These are phyloP conservation scores for Pteropus alecto DNA, from an alignment of 2,113 vertebrate genomes.

Conservation along the genomic window DNA sequence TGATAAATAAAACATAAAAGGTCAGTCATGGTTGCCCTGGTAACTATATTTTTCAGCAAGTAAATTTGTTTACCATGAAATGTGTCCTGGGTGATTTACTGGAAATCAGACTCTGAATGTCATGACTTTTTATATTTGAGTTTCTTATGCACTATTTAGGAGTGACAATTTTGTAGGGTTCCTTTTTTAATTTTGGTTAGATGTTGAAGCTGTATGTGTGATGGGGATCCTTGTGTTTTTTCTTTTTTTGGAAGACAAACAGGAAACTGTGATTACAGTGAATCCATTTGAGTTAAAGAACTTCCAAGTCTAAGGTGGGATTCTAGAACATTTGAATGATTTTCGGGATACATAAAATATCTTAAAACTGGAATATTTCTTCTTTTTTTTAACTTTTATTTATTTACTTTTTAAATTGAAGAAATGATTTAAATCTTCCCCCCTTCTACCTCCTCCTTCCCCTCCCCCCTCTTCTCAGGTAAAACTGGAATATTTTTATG, in stretches of 20 bases:
- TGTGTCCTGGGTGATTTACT: constrained; percentile 68
- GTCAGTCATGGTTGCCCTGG: constrained; percentile 73
- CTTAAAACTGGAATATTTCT: not conserved
- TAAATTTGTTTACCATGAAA: constrained; percentile 74
- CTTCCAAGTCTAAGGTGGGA: constrained; percentile 20
- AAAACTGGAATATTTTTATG: not conserved
- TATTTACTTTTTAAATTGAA: too few relatives aligned
- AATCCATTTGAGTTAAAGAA: constrained; percentile 45
- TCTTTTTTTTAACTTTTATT: too few relatives aligned
- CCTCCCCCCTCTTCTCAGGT: too few relatives aligned
- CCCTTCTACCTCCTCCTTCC: too few relatives aligned
- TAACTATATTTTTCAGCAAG: constrained; percentile 71
- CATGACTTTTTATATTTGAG: constrained; percentile 67
- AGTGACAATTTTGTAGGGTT: constrained; percentile 40
- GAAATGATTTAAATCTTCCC: too few relatives aligned
- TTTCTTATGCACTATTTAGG: constrained; percentile 43
- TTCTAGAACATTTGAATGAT: constrained; percentile 35
- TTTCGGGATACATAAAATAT: constrained; percentile 29
- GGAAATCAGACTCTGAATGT: constrained; percentile 67
- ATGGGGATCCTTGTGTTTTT: not conserved
- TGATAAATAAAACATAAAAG: constrained; percentile 78
- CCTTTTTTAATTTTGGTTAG: not conserved
- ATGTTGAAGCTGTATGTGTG: constrained; percentile 13
- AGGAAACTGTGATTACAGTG: constrained; percentile 45
- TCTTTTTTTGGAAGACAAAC: not conserved